phyloP scores from a whole-genome alignment of 2,113 vertebrate species.

The Zosterops borbonicus region DNA sequence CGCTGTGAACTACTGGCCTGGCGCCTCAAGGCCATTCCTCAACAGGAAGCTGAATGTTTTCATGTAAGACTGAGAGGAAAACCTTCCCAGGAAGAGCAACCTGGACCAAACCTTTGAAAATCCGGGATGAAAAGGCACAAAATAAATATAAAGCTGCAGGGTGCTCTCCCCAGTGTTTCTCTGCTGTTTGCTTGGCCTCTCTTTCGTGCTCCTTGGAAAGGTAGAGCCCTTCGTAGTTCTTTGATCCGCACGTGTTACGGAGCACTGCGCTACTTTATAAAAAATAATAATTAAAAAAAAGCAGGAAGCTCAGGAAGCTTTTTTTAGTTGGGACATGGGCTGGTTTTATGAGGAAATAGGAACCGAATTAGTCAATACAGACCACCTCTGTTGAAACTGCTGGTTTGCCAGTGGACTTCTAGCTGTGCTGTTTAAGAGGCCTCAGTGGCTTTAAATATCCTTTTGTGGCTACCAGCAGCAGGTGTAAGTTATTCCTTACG shows the following conservation, averaged over 20 bases:
- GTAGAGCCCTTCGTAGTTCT: conserved; percentile 62
- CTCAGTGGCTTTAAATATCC: not conserved
- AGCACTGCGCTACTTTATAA: not conserved
- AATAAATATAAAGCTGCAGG: conserved; percentile 82
- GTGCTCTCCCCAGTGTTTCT: conserved; percentile 61
- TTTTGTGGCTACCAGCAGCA: conserved; percentile 1
- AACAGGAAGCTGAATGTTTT: conserved; percentile 86
- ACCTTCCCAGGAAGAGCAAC: conserved; percentile 85
- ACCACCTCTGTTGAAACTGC: not conserved
- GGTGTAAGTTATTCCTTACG: not conserved
- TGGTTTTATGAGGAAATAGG: conserved; percentile 42
- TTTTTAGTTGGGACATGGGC: conserved; percentile 17
- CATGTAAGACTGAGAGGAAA: conserved; percentile 82
- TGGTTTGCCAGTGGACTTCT: not conserved
- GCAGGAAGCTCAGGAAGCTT: conserved; percentile 48
- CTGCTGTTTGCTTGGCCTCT: conserved; percentile 59
- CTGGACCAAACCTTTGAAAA: conserved; percentile 80
- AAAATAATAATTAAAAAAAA: not conserved
- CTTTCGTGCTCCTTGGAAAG: conserved; percentile 73
- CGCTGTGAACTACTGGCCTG: conserved; percentile 77
- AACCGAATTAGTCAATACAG: conserved; percentile 19
- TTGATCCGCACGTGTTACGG: conserved; percentile 73
- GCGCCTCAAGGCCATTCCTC: conserved; percentile 78
- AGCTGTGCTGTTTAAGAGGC: conserved; percentile 6
- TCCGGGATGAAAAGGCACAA: conserved; percentile 79